Conservation (phyloP, 1,140 invertebrate species). For the Calliphora vicina region DNA sequence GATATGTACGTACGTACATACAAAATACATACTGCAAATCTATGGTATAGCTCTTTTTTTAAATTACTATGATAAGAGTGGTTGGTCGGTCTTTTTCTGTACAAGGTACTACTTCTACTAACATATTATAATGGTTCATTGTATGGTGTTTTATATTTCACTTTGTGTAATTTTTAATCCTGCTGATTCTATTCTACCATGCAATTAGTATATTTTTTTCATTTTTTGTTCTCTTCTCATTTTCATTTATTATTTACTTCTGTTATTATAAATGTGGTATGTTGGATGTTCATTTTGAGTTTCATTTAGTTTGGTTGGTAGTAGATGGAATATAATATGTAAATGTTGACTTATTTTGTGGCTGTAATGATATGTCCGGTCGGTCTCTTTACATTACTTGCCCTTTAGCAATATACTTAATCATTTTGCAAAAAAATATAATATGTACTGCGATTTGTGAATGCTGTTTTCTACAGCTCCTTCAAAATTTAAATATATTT, state of each 20-base stretch:
- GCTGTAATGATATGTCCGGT: neutral
- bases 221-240: neutral
- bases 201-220: constrained; percentile 6
- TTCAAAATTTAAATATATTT: neutral
- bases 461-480: neutral
- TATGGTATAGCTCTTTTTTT: neutral
- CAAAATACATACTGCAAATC: neutral
- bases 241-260: neutral
- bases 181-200: neutral
- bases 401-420: neutral
- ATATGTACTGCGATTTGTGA: neutral
- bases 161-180: constrained; percentile 10
- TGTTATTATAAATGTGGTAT: neutral
- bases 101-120: neutral
- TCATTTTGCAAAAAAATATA: neutral
- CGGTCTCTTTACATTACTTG: neutral
- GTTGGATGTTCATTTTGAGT: neutral
- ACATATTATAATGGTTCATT: neutral
- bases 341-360: neutral
- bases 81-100: neutral
- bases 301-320: neutral
- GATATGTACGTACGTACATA: neutral
- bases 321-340: neutral
- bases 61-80: neutral
- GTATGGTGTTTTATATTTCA: constrained; percentile 6